These are phyloP conservation scores for Pipra filicauda DNA, from an alignment of 2,113 vertebrate species.

Conservation along the genomic window DNA sequence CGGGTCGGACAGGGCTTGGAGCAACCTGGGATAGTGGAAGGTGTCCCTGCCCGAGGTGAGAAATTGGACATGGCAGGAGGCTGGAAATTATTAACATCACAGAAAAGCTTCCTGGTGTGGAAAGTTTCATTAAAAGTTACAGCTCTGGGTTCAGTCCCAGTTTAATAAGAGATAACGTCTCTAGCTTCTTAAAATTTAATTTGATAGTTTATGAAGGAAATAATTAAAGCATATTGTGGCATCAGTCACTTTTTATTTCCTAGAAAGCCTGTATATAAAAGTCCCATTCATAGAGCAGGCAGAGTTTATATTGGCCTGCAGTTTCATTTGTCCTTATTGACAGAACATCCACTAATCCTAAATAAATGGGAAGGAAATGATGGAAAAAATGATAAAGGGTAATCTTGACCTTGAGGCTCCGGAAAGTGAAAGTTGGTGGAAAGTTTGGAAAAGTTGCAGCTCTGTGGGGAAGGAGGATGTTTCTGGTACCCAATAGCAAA, in stretches of 20 bases:
- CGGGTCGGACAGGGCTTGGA: not conserved
- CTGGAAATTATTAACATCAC: slow-evolving; percentile 39
- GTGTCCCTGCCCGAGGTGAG: not conserved
- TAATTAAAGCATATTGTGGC: slow-evolving; percentile 70
- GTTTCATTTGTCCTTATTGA: slow-evolving; percentile 4
- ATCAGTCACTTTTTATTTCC: slow-evolving; percentile 56
- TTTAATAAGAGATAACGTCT: slow-evolving; percentile 59
- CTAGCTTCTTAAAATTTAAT: slow-evolving; percentile 73
- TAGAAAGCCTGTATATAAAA: not conserved
- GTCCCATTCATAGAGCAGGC: not conserved
- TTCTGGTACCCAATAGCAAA: not conserved
- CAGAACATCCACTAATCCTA: not conserved
- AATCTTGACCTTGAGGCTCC: not conserved
- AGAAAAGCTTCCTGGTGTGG: not conserved
- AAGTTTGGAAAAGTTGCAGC: not conserved
- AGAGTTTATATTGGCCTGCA: not conserved
- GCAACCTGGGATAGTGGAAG: not conserved
- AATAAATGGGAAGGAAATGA: not conserved
- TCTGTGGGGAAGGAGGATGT: not conserved
- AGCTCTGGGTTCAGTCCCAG: slow-evolving; percentile 36
- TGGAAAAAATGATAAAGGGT: not conserved
- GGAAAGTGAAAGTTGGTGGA: not conserved
- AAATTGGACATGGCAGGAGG: not conserved
- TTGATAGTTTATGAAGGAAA: slow-evolving; percentile 70
- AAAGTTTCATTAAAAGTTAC: slow-evolving; percentile 69